These are phyloP conservation scores for Pocillopora damicornis DNA, from an alignment of 64 coral and sea anemone species.

Conservation along the genomic window DNA sequence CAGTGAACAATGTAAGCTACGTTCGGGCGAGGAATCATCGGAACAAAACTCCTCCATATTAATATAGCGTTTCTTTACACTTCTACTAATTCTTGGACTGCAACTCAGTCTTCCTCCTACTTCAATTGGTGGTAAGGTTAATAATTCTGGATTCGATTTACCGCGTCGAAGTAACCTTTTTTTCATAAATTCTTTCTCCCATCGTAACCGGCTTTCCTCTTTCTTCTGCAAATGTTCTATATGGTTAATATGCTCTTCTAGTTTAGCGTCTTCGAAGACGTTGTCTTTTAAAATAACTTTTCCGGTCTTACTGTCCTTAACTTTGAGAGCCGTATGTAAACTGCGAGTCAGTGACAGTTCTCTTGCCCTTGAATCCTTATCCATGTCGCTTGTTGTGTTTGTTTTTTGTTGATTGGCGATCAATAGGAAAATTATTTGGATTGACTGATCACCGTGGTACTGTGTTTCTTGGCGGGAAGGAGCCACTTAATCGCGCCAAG, in stretches of 20 bases:
- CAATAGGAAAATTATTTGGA: not conserved
- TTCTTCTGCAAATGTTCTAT: not conserved
- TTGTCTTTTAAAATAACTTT: conserved; percentile 17
- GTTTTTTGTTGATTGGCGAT: not conserved
- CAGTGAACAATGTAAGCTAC: not conserved
- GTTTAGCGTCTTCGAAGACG: conserved; percentile 23
- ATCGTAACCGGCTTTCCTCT: conserved; percentile 13
- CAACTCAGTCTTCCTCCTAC: not conserved
- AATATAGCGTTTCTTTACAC: not conserved
- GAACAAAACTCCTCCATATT: not conserved
- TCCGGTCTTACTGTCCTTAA: conserved; percentile 29
- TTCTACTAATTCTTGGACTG: not conserved
- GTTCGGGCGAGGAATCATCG: conserved; percentile 13
- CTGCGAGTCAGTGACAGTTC: not conserved
- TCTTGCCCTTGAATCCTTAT: conserved; percentile 1
- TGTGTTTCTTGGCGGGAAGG: not conserved
- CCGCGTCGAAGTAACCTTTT: not conserved
- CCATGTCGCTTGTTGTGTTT: not conserved
- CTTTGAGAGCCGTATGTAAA: not conserved
- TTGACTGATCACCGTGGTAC: too few species aligned
- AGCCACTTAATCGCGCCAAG: not conserved
- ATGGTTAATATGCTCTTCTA: conserved; percentile 1
- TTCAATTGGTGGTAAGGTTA: not conserved
- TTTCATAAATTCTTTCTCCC: conserved; percentile 10
- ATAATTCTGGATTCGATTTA: not conserved